Evolutionary conservation across 2,113 vertebrate genomes (phyloP), one percentile per base, ranked within the genome.

Genomic region (Psilopogon haemacephalus): DNA sequence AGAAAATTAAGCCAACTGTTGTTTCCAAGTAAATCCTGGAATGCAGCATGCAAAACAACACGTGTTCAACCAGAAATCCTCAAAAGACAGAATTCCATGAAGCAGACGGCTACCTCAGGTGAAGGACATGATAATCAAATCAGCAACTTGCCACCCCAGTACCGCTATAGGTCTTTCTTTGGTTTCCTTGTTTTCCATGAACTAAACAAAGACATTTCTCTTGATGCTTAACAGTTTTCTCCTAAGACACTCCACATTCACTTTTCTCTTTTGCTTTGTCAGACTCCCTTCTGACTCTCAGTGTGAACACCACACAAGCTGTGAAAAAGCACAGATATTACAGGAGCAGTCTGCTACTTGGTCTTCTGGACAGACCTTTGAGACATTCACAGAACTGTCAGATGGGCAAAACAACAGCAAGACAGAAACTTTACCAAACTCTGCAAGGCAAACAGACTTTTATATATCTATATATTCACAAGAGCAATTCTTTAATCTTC

Each of bases 11-110:
- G 93, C 79, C 95, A 96, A 88, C 19, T 55, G 11, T 83, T 83
- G 65, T 92, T 89, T 95, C 93, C 84, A 94, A 96, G 85, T 80
- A 79, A 96, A 88, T 95, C 94, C 82, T 96, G 93, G 87, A 94
- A 92, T 77, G 83, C 94, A 95, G 71, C 26, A 35, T 91, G 87
- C 89, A 95, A 96, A 96, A 93, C 75, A 96, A 91, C 85, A 91
- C 1, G 5, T 93, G 89, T 74, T 94, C 85, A 42, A 4, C 63
- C 78, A 94, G 56, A 96, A 95, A 93, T 82, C 84, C 94, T 94
- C 95, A 95, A 90, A 94, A 93, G 78, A 94, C 62, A 85, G 77
- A 15, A 15, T 71, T 93, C 89, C 4, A 4, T 86, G 60, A 67
- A 60, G 38, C 52, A 87, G 68, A 91, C 80, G 87, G 33, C 71